Percentiles rank a stretch among this genome's conserved stretches.
Evolutionary conservation across 2,113 vertebrate species (phyloP).

Genomic region (Ciconia maguari): DNA sequence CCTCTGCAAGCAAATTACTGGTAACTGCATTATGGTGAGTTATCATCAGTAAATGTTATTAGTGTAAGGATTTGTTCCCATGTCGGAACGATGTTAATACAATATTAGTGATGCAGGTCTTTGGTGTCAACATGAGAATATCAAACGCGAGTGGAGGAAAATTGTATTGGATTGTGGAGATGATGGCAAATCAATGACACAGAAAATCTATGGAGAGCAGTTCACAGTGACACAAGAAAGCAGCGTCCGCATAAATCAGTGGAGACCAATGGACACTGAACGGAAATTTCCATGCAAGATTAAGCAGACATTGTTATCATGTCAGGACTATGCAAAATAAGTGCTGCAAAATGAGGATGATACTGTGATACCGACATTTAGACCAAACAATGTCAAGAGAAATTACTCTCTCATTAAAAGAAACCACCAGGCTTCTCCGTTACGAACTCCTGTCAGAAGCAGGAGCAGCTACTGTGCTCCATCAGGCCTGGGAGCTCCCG

Average conservation of each 20-base stretch:
- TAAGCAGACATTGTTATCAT: slow-evolving; percentile 29
- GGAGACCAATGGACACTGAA: slow-evolving; percentile 1
- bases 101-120: slow-evolving; percentile 55
- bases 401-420: neutral
- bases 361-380: neutral
- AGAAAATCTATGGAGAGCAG: slow-evolving; percentile 59
- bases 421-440: neutral
- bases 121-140: slow-evolving; percentile 60
- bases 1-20: slow-evolving; percentile 33
- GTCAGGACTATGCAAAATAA: slow-evolving; percentile 7
- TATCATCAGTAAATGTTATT: slow-evolving; percentile 48
- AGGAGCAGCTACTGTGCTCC: neutral
- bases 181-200: slow-evolving; percentile 68
- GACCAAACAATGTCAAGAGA: neutral
- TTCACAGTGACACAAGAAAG: slow-evolving; percentile 55
- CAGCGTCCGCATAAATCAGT: slow-evolving; percentile 46
- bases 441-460: neutral
- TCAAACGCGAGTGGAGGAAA: slow-evolving; percentile 42
- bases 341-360: slow-evolving; percentile 13
- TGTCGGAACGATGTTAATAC: slow-evolving; percentile 50
- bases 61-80: neutral
- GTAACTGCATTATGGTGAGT: slow-evolving; percentile 29
- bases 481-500: neutral
- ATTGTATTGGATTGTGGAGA: slow-evolving; percentile 52
- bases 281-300: slow-evolving; percentile 48